Percentiles rank a stretch among this genome's conserved stretches.
Evolutionary conservation across 2,797 vertebrate genomes (phyloP).

Genomic region (Intellagama lesueurii): DNA sequence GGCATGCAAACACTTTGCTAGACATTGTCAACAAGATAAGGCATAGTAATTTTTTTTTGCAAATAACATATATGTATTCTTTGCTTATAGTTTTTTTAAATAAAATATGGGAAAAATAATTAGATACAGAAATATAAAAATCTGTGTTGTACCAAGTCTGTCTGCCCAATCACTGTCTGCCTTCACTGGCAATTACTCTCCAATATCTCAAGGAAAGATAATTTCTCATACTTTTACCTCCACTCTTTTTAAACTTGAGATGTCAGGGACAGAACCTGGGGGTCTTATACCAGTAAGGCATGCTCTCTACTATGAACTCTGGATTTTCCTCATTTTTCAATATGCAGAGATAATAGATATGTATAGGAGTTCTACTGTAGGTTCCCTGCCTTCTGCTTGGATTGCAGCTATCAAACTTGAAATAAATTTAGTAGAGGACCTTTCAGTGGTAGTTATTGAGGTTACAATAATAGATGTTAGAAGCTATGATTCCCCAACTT

Average conservation of each 20-base stretch:
- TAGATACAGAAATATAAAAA: neutral
- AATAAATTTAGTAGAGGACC: neutral
- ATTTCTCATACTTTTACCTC: neutral
- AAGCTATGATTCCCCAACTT: no score
- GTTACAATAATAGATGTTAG: no score
- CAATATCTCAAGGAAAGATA: neutral
- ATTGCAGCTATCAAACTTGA: neutral
- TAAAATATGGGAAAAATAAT: neutral
- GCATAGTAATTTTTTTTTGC: no score
- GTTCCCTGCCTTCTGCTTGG: neutral
- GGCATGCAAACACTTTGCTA: neutral
- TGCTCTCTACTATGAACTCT: neutral
- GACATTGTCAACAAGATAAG: neutral
- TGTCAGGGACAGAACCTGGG: neutral
- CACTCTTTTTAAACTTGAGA: neutral
- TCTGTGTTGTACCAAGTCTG: neutral
- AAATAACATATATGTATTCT: neutral
- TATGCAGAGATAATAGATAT: neutral
- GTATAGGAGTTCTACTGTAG: neutral
- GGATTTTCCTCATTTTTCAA: neutral
- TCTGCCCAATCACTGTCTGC: neutral
- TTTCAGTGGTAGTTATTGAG: neutral
- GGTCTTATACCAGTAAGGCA: neutral
- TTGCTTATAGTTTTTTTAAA: neutral
- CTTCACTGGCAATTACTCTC: neutral